Evolutionary conservation across 2,888 invertebrate species (phyloP).

Genomic region (Pelosia muscerda): DNA sequence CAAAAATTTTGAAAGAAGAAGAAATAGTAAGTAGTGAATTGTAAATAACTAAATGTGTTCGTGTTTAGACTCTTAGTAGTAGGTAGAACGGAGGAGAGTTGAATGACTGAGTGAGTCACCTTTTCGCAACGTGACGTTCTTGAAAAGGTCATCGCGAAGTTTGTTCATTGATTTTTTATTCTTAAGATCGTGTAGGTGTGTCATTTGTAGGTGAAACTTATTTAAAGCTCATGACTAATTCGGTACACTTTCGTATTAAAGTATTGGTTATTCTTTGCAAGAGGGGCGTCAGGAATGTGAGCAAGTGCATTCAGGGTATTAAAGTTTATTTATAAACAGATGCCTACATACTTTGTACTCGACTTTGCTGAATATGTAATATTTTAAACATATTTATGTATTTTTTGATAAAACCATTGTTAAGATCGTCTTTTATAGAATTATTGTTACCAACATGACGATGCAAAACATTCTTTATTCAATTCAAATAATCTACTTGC

Average conservation of each 20-base stretch:
- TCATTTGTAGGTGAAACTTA: conserved; percentile 52
- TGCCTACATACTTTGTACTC: neutral
- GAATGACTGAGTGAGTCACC: conserved; percentile 80
- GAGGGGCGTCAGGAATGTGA: conserved; percentile 18
- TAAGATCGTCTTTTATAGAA: neutral
- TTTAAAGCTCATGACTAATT: conserved; percentile 53
- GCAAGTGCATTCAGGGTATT: conserved; percentile 14
- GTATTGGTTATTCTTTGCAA: conserved; percentile 16
- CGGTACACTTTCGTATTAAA: conserved; percentile 46
- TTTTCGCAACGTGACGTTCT: conserved; percentile 74
- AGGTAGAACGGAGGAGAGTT: conserved; percentile 56
- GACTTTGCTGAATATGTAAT: neutral
- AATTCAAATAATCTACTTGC: neutral
- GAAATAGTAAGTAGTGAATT: conserved; percentile 55
- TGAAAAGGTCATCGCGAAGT: conserved; percentile 73
- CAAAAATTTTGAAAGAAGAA: conserved; percentile 41
- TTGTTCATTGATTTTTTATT: conserved; percentile 63
- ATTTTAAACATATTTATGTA: neutral
- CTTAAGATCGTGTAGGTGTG: conserved; percentile 47
- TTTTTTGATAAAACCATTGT: neutral
- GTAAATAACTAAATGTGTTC: conserved; percentile 23
- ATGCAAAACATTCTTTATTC: neutral
- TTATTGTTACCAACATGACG: neutral
- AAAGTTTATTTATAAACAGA: conserved; percentile 9
- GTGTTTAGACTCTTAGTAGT: conserved; percentile 26